Conservation (phyloP, 2,797 vertebrate genomes). For the Ataeniobius toweri region DNA sequence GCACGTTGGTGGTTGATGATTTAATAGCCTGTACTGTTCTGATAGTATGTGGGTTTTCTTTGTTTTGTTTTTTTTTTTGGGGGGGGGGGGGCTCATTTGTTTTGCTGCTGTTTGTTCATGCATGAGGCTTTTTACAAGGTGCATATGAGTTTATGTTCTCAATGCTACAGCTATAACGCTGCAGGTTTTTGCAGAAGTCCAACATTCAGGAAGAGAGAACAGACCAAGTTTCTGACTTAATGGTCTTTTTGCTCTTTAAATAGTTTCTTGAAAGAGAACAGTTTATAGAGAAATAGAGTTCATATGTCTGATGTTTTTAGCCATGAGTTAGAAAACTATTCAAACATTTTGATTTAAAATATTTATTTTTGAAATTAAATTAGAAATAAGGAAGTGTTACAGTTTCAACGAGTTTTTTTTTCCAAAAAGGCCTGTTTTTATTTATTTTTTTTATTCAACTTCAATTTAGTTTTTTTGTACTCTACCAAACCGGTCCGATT, state of each 20-base stretch:
- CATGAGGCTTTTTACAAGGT: slow-evolving; percentile 27
- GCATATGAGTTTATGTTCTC: not conserved
- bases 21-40: slow-evolving; percentile 13
- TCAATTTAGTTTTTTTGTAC: too few relatives aligned
- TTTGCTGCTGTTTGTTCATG: slow-evolving; percentile 43
- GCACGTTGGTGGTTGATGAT: slow-evolving; percentile 22
- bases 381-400: not conserved
- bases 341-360: too few relatives aligned
- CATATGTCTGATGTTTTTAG: not conserved
- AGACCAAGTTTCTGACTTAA: not conserved
- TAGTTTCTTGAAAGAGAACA: not conserved
- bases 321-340: not conserved
- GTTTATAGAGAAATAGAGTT: not conserved
- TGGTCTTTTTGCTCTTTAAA: not conserved
- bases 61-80: slow-evolving; percentile 23
- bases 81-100: slow-evolving; percentile 32
- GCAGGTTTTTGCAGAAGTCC: not conserved
- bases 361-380: too few relatives aligned
- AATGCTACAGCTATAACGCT: not conserved
- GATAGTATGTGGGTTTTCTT: slow-evolving; percentile 24
- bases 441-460: too few relatives aligned
- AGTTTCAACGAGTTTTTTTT: not conserved
- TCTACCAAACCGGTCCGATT: not conserved
- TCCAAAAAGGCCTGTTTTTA: too few relatives aligned
- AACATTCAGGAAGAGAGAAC: not conserved